Evolutionary conservation across 2,113 vertebrate species (phyloP).

Genomic region (Alligator mississippiensis): DNA sequence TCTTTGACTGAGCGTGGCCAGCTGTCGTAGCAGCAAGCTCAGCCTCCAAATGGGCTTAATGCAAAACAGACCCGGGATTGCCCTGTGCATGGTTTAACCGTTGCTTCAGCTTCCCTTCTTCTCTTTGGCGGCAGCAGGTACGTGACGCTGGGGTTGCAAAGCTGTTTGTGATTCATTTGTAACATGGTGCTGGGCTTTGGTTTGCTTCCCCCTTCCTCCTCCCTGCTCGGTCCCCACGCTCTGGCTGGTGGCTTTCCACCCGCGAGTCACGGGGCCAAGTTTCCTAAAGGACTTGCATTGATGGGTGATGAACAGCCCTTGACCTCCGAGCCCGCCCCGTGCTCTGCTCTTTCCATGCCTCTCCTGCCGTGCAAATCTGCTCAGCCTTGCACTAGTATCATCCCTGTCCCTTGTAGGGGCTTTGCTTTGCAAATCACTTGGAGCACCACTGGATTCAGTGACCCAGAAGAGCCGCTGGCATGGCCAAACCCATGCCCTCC

Average conservation of each 20-base stretch:
- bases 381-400: not conserved
- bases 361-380: not conserved
- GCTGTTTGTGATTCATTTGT: conserved; percentile 57
- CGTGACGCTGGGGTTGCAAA: conserved; percentile 43
- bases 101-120: conserved; percentile 36
- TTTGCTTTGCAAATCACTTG: not conserved
- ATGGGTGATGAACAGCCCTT: not conserved
- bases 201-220: not conserved
- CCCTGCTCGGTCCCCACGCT: not conserved
- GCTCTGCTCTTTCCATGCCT: not conserved
- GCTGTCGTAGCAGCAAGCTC: conserved; percentile 75
- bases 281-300: too few relatives aligned
- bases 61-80: conserved; percentile 54
- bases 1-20: conserved; percentile 75
- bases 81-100: conserved; percentile 62
- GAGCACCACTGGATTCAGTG: not conserved
- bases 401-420: fast-evolving
- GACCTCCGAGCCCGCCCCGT: fast-evolving
- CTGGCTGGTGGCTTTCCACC: not conserved
- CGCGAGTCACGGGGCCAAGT: not conserved
- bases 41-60: conserved; percentile 74
- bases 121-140: conserved; percentile 30
- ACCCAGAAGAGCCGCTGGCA: too few relatives aligned
- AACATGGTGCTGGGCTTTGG: conserved; percentile 57
- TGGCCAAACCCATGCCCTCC: not conserved